phyloP scores from a whole-genome alignment of 2,113 vertebrate species.

The Myotis brandtii region DNA sequence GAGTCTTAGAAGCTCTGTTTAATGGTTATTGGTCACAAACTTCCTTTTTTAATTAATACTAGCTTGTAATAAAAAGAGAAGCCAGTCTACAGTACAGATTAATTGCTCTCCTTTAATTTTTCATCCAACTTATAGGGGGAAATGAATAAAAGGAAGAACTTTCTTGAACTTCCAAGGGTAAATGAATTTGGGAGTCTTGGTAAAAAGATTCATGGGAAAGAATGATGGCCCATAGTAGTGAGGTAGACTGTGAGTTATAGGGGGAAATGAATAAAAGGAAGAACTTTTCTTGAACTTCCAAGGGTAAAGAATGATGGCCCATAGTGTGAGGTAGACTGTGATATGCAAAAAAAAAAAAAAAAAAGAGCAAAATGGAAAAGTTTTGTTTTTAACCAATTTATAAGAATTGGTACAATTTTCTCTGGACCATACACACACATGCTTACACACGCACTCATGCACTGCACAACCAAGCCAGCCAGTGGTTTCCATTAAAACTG shows the following conservation, averaged over 20 bases:
- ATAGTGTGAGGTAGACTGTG: background rate
- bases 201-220: background rate
- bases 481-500: slow-evolving; percentile 67
- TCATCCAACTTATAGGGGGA: background rate
- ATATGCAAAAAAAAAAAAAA: background rate
- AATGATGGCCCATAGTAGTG: no score
- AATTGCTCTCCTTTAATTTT: slow-evolving; percentile 12
- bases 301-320: background rate
- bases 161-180: background rate
- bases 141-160: background rate
- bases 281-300: no score
- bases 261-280: no score
- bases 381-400: background rate
- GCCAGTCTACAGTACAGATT: background rate
- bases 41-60: slow-evolving; percentile 57
- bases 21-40: background rate
- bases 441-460: background rate
- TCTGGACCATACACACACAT: background rate
- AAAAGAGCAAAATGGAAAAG: background rate
- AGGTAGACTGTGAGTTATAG: background rate
- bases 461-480: background rate
- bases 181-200: background rate
- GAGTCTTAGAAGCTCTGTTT: background rate
- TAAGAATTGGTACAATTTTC: slow-evolving; percentile 17
- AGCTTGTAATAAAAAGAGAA: slow-evolving; percentile 35